Conservation (phyloP, 1,140 invertebrate genomes). For the Lucilia sericata region DNA sequence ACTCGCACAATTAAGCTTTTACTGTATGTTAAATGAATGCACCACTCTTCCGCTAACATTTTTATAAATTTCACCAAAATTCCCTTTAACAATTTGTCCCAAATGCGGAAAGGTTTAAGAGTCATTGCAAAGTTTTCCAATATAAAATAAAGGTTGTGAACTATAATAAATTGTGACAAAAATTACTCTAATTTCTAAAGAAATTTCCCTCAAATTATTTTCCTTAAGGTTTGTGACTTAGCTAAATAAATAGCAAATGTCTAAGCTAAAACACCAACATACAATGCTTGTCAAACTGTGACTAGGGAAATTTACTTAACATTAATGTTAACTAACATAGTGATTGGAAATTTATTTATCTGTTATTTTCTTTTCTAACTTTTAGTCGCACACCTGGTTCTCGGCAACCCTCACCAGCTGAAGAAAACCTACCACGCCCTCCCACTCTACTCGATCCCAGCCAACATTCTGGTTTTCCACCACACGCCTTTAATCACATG, state of each 20-base stretch:
- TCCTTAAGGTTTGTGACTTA: not conserved
- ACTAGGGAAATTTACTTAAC: not conserved
- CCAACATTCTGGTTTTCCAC: slow-evolving; percentile 60
- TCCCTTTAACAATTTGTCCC: too few relatives aligned
- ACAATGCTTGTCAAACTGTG: not conserved
- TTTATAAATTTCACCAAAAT: not conserved
- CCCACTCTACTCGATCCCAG: slow-evolving; percentile 59
- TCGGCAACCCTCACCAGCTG: slow-evolving; percentile 88
- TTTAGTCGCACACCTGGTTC: slow-evolving; percentile 87
- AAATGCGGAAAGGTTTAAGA: not conserved
- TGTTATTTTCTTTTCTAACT: slow-evolving; percentile 50
- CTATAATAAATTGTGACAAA: too few relatives aligned
- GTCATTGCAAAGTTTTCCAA: not conserved
- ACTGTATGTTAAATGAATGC: not conserved
- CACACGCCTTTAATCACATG: slow-evolving; percentile 65
- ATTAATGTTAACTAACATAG: slow-evolving; percentile 6
- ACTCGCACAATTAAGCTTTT: not conserved
- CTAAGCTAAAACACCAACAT: not conserved
- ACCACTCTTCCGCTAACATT: not conserved
- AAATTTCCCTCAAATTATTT: not conserved
- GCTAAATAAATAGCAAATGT: not conserved
- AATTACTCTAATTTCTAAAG: not conserved
- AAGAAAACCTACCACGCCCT: slow-evolving; percentile 72
- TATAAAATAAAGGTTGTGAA: not conserved
- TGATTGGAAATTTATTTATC: not conserved